Base-by-base conservation (phyloP, 2,113 vertebrate genomes). In the Lagenorhynchus albirostris region DNA sequence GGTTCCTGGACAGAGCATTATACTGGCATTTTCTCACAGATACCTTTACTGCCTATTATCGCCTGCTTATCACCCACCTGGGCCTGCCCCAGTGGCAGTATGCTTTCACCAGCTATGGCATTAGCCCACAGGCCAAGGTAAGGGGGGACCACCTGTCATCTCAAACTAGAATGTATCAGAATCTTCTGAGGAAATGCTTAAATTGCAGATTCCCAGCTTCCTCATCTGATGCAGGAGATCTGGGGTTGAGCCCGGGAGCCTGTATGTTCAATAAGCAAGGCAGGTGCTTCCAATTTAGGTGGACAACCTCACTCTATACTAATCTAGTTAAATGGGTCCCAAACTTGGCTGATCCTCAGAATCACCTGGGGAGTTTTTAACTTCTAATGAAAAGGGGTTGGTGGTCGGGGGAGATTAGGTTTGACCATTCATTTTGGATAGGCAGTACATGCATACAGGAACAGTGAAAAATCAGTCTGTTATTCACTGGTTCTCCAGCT, bases 1-100 rank as follows among this genome's bases (percentile, higher is more conserved):
- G 99, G 99, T 99, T 99, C 97, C 98, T 99, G 96, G 99, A 99
- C 98, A 99, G 99, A 94, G 99, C 99, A 0, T 98, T 99, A 25
- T 99, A 99, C 96, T 99, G 99, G 99, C 99, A 99, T 98, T 99
- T 99, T 97, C 98, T 99, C 86, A 99, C 99, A 1, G 96, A 99
- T 71, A 99, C 99, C 80, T 99, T 99, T 97, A 99, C 99, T 1
- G 99, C 99, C 63, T 99, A 99, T 97, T 99, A 99, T 98, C 99
- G 99, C 77, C 99, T 99, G 93, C 99, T 99, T 97, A 99, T 99
- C 98, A 99, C 99, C 6, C 99, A 99, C 96, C 98, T 99, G 92
- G 99, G 99, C 84, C 99, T 99, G 50, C 99, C 99, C 0, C 99
- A 99, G 98, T 99, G 99, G 99, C 99, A 99, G 73, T 99, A 99